Evolutionary conservation across 2,888 invertebrate genomes (phyloP), one percentile per base, ranked within the genome.

Genomic region (Phymatocera aterrima): DNA sequence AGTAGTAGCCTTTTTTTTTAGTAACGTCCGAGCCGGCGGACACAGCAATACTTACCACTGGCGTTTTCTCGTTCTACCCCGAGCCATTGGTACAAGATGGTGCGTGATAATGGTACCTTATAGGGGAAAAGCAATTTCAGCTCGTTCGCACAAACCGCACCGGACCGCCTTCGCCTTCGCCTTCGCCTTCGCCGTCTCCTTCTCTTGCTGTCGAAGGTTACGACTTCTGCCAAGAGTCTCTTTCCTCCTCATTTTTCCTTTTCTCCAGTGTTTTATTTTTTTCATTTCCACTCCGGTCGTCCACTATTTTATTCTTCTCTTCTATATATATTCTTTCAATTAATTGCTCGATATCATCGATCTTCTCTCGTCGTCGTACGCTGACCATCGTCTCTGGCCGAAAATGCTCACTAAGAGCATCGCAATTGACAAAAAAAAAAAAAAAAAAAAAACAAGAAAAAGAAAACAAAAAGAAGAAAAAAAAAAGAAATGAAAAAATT

Each of bases 91-190:
- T 85, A 84, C 89, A 89, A 89, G 89, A 89, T 89, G 89, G 88
- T 87, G 87, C 89, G 87, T 88, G 89, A 89, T 89, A 89, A 89
- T 89, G 87, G 88, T 84, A 86, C 86, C 88, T 88, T 88, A 88
- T 87, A 87, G 84, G 86, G 86, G 86, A 89, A 88, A 89, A 89
- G 89, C 89, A 89, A 89, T 89, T 89, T 89, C 89, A 86, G 84
- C 28, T 68, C 21, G 43, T 40, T 24, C 40, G 24, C 18, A 15
- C 54, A 43, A 28, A 43, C 68, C 48, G n/a, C 72, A 12, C n/a
- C 64, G 8, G 3, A 24, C 24, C 43, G 12, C 12, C 43, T 12
- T 37, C 37, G 8, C n/a, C 64, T 64, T 12, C 51, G 1, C 15
- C 6, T 24, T 24, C 37, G 18, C n/a, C 34, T 18, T 2, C 64